phyloP scores from a whole-genome alignment of 2,888 invertebrate genomes.

The Plebejus anna region DNA sequence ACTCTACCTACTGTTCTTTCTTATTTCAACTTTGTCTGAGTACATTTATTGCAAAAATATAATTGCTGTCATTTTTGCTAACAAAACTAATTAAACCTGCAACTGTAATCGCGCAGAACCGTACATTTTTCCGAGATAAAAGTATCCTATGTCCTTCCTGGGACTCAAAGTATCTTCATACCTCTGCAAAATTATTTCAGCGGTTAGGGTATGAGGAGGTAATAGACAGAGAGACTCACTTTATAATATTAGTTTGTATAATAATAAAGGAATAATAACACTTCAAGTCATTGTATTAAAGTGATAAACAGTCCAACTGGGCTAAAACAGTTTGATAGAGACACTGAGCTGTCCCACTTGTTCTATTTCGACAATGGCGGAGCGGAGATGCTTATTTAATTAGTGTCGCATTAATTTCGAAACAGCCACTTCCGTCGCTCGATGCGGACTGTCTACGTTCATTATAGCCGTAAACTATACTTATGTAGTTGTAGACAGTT shows the following conservation, averaged over 20 bases:
- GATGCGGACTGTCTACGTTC: slow-evolving; percentile 40
- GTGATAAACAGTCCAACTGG: not conserved
- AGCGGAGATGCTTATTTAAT: slow-evolving; percentile 58
- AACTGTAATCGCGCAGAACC: too few relatives aligned
- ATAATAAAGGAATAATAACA: not conserved
- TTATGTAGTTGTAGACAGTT: not conserved
- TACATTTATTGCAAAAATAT: too few relatives aligned
- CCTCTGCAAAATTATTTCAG: too few relatives aligned
- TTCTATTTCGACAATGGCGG: slow-evolving; percentile 35
- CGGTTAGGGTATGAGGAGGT: too few relatives aligned
- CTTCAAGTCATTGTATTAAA: not conserved
- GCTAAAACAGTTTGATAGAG: slow-evolving; percentile 6
- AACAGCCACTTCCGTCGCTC: slow-evolving; percentile 64
- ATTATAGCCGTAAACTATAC: not conserved
- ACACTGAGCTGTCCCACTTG: slow-evolving; percentile 4
- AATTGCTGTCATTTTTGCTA: too few relatives aligned
- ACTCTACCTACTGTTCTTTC: too few relatives aligned
- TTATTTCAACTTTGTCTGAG: too few relatives aligned
- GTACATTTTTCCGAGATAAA: too few relatives aligned
- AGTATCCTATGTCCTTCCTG: too few relatives aligned
- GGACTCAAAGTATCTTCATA: too few relatives aligned
- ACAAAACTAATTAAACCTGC: too few relatives aligned
- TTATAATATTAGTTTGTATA: not conserved
- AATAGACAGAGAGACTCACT: too few relatives aligned
- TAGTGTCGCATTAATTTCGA: slow-evolving; percentile 73